Base-by-base conservation (phyloP, 1,140 invertebrate species). In the Bombus confusus region DNA sequence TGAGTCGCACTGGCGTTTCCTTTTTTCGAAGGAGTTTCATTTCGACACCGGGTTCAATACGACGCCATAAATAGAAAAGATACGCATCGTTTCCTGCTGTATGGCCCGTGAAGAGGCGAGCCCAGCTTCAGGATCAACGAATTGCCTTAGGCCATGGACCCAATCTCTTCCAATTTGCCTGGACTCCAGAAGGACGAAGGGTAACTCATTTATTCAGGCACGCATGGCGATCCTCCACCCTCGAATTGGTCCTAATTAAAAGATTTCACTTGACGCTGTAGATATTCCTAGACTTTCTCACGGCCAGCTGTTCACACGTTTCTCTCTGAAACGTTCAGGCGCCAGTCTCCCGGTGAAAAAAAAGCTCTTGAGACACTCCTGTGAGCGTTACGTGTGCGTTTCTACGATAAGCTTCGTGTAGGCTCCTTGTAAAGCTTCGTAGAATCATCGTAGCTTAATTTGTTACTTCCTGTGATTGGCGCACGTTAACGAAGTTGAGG, bases 81-180 rank as follows among this genome's bases (percentile, higher is more conserved):
- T 34, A 81, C 71, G 84, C 57, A 71, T 52, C 43, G 47, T 81
- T 85, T 85, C 78, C 69, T 37, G 47, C 15, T n/a, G 41, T 68
- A 64, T 37, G 28, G 59, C 3, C 71, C 71, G 47, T 81, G 41
- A 80, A 59, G 43, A 34, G 37, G 34, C 69, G 22, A 37, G 13
- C 39, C 59, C 18, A 25, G 68, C 18, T 6, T 31, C 64, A 69
- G 57, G 59, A 47, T 28, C 52, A 77, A 69, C 77, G 87, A 86
- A 74, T 83, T 15, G 72, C 87, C 87, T 15, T 28, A 43, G 73
- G 85, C 31, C 73, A 69, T 43, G 76, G 64, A 75, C 34, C 85
- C 74, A 72, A 85, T 86, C 88, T 86, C 66, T 52, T 84, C 68
- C 85, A 88, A 91, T 91, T 88, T 88, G 90, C 88, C 64, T 39